Conservation (phyloP, 2,888 invertebrate species). For the Amiota mariae region DNA sequence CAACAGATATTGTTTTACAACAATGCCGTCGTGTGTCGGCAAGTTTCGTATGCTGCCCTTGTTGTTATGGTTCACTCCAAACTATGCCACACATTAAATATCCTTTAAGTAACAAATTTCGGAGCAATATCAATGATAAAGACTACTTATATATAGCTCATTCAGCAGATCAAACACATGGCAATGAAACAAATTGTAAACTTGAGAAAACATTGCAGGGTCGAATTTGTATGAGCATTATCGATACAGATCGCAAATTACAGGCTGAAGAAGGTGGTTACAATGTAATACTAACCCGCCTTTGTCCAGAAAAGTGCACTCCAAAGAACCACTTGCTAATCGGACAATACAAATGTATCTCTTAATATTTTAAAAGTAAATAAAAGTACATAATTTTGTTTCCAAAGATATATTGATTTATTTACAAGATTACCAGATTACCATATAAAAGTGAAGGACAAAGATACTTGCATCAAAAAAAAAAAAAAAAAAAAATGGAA, state of each 20-base stretch:
- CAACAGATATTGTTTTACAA: conserved; percentile 92
- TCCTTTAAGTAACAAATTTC: conserved; percentile 83
- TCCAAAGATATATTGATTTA: not conserved
- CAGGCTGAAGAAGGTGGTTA: conserved; percentile 86
- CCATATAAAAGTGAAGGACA: no score
- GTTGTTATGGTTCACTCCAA: conserved; percentile 93
- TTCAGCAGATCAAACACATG: conserved; percentile 93
- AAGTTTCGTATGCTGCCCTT: conserved; percentile 91
- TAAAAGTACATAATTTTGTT: not conserved
- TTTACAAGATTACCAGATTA: conserved; percentile 15
- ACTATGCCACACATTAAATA: conserved; percentile 85
- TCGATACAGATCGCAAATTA: conserved; percentile 88
- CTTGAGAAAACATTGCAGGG: conserved; percentile 79
- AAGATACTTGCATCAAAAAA: no score
- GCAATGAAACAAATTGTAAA: conserved; percentile 73
- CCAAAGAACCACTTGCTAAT: conserved; percentile 83
- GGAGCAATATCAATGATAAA: conserved; percentile 73
- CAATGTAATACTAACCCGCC: conserved; percentile 81
- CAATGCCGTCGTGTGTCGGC: conserved; percentile 86
- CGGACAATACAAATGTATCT: conserved; percentile 53
- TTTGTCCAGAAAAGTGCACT: conserved; percentile 88
- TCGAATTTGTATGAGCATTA: conserved; percentile 87
- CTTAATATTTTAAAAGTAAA: conserved; percentile 15
- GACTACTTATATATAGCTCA: conserved; percentile 88
- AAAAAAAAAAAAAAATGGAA: no score